phyloP scores from a whole-genome alignment of 2,888 invertebrate species.

The Brachycybe producta region DNA sequence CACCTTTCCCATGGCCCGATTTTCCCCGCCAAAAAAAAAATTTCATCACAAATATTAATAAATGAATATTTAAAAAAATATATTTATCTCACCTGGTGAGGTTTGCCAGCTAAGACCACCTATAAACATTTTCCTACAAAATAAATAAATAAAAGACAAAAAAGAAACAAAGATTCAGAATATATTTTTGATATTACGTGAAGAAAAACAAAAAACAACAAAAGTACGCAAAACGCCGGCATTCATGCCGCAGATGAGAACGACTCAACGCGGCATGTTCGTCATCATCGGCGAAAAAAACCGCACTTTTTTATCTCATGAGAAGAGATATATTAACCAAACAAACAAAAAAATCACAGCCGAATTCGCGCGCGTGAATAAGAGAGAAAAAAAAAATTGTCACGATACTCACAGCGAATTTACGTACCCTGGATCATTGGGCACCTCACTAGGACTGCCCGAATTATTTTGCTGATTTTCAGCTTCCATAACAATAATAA shows the following conservation, averaged over 20 bases:
- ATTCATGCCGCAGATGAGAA: background rate
- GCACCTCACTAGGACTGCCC: slow-evolving; percentile 20
- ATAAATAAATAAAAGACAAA: slow-evolving; percentile 49
- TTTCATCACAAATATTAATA: too few relatives aligned
- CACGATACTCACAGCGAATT: background rate
- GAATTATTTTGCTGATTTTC: slow-evolving; percentile 21
- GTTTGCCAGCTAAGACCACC: slow-evolving; percentile 99
- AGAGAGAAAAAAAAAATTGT: background rate
- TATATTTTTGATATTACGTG: too few relatives aligned
- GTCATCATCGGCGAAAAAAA: background rate
- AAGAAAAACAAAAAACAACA: too few relatives aligned
- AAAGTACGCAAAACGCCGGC: background rate
- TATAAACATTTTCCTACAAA: slow-evolving; percentile 99
- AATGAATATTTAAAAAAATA: too few relatives aligned
- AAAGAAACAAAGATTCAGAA: slow-evolving; percentile 1
- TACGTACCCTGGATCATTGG: slow-evolving; percentile 79
- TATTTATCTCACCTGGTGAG: slow-evolving; percentile 87
- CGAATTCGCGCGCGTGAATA: background rate
- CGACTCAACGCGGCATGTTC: background rate
- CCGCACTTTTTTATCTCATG: background rate
- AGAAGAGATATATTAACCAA: background rate
- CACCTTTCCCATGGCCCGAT: too few relatives aligned
- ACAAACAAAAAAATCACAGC: background rate
- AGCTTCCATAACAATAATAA: slow-evolving; percentile 17
- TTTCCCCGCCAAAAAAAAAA: too few relatives aligned